phyloP scores from a whole-genome alignment of 1,140 invertebrate genomes.

The Olivierus martensii region DNA sequence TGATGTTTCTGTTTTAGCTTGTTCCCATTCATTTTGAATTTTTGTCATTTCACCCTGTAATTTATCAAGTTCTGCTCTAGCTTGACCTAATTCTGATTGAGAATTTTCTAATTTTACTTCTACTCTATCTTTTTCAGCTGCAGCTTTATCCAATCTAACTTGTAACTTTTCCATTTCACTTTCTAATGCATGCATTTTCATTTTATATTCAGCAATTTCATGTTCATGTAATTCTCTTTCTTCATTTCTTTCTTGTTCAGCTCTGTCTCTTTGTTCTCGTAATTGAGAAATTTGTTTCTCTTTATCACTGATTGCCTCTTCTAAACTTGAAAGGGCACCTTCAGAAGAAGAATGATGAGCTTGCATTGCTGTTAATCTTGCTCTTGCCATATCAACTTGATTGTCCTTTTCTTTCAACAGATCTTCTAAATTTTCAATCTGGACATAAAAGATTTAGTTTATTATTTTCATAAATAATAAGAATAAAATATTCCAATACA shows the following conservation, averaged over 20 bases:
- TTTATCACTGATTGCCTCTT: slow-evolving; percentile 92
- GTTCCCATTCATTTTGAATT: slow-evolving; percentile 19
- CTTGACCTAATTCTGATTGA: slow-evolving; percentile 83
- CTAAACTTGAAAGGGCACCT: slow-evolving; percentile 76
- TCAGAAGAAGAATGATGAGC: slow-evolving; percentile 83
- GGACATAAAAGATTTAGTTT: slow-evolving; percentile 53
- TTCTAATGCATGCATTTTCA: slow-evolving; percentile 77
- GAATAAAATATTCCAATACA: too few relatives aligned
- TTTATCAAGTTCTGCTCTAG: slow-evolving; percentile 83
- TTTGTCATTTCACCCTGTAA: slow-evolving; percentile 50
- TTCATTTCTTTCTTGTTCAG: slow-evolving; percentile 92
- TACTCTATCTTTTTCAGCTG: slow-evolving; percentile 74
- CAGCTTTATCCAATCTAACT: slow-evolving; percentile 66
- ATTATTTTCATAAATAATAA: too few relatives aligned
- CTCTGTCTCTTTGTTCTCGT: slow-evolving; percentile 78
- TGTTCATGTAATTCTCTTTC: slow-evolving; percentile 86
- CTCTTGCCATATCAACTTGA: slow-evolving; percentile 87
- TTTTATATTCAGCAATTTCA: slow-evolving; percentile 87
- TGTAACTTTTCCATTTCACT: slow-evolving; percentile 81
- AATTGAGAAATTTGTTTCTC: slow-evolving; percentile 90
- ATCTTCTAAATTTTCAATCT: slow-evolving; percentile 96
- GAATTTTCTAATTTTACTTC: slow-evolving; percentile 82
- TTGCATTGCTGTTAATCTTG: slow-evolving; percentile 69
- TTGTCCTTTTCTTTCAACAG: slow-evolving; percentile 95
- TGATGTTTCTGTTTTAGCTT: slow-evolving; percentile 34